A percentile compares a stretch with the other conserved stretches of the same genome.
Conservation (phyloP, 2,888 invertebrate species). For the Mayetiola destructor region DNA sequence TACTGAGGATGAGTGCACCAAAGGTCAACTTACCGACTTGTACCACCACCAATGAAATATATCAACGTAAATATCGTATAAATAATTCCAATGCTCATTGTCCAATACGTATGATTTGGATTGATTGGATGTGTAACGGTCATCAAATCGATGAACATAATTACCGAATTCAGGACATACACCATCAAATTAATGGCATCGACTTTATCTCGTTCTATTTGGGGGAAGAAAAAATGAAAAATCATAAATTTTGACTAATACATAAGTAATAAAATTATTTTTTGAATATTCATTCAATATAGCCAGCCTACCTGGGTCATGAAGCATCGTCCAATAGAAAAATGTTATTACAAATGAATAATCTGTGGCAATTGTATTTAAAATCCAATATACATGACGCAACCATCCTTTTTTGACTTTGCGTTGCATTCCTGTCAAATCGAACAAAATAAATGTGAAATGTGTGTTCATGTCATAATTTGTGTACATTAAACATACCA, state of each 20-base stretch:
- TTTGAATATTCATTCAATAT: no score
- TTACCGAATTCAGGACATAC: conserved; percentile 47
- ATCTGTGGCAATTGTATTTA: conserved; percentile 35
- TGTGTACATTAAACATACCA: conserved; percentile 14
- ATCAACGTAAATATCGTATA: conserved; percentile 56
- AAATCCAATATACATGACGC: conserved; percentile 34
- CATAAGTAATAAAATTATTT: conserved; percentile 10
- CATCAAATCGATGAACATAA: conserved; percentile 56
- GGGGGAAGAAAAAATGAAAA: neutral
- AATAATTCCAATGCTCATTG: conserved; percentile 43
- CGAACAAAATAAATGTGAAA: neutral
- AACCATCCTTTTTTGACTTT: conserved; percentile 34
- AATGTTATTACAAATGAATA: conserved; percentile 35
- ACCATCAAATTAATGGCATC: conserved; percentile 36
- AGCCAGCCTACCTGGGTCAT: conserved; percentile 45
- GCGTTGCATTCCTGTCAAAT: conserved; percentile 29
- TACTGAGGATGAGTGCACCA: no score
- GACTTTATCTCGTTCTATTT: conserved; percentile 32
- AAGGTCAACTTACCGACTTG: conserved; percentile 49
- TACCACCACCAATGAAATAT: conserved; percentile 57
- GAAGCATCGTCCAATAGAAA: conserved; percentile 42
- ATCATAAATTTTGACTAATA: conserved; percentile 28
- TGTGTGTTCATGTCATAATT: neutral
- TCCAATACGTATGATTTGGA: conserved; percentile 40
- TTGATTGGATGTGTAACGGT: conserved; percentile 57